phyloP scores from a whole-genome alignment of 2,113 vertebrate genomes.

The Zapornia atra region DNA sequence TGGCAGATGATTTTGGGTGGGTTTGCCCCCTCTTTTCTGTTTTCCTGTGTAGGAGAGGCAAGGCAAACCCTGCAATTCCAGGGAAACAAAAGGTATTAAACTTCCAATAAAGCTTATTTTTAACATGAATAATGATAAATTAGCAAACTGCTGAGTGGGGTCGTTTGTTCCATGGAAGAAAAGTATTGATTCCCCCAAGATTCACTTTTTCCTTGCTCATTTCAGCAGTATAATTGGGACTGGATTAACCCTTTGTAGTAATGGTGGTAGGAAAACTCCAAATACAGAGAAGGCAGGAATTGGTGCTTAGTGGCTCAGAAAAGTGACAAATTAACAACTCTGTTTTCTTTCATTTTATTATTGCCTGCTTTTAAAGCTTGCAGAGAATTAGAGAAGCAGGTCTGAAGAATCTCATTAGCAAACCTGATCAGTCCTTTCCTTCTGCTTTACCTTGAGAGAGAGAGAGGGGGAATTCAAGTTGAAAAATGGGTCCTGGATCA shows the following conservation, averaged over 20 bases:
- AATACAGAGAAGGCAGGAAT: neutral
- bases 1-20: neutral
- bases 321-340: neutral
- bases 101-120: neutral
- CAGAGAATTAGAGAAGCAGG: neutral
- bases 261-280: neutral
- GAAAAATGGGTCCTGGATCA: neutral
- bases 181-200: neutral
- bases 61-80: conserved; percentile 21
- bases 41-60: neutral
- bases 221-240: neutral
- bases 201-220: neutral
- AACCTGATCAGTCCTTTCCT: neutral
- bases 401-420: neutral
- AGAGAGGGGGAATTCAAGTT: neutral
- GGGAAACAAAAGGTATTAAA: conserved; percentile 1
- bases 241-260: neutral
- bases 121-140: conserved; percentile 11
- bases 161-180: neutral
- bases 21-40: neutral
- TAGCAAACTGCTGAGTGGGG: neutral
- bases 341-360: neutral
- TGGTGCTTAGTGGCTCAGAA: neutral
- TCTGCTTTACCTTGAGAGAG: neutral
- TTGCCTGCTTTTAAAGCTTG: neutral